Percentiles rank a stretch among this genome's conserved stretches.
Evolutionary conservation across 2,797 vertebrate genomes (phyloP).

Genomic region (Hafferia zeledoni): DNA sequence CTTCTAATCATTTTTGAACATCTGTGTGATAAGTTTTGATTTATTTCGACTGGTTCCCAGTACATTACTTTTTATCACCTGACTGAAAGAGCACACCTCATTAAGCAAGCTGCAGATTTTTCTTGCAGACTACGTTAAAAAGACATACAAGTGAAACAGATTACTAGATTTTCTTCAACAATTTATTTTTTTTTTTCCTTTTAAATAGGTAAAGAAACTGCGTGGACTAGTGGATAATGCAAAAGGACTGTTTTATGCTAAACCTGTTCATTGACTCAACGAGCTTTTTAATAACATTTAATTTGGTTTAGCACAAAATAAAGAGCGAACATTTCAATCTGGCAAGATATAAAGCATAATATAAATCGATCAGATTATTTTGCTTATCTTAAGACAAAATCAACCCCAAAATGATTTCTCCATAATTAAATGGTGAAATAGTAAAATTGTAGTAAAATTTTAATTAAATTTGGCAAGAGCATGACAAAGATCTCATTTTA

Average conservation of each 20-base stretch:
- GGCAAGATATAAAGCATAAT: not conserved
- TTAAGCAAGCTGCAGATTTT: not conserved
- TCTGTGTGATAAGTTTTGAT: conserved; percentile 5
- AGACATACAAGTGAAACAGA: not conserved
- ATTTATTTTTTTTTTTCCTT: not conserved
- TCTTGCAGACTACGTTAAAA: not conserved
- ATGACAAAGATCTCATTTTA: not conserved
- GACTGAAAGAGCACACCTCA: not conserved
- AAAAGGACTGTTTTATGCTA: not conserved
- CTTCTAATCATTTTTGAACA: conserved; percentile 14
- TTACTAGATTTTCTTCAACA: not conserved
- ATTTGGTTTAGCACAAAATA: not conserved
- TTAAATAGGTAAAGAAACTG: not conserved
- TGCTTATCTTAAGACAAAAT: not conserved
- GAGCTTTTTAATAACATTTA: not conserved
- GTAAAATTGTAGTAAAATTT: not conserved
- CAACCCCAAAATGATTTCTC: not conserved
- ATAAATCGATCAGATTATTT: not conserved
- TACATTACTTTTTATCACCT: not conserved
- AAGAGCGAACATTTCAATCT: not conserved
- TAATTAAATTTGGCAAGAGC: not conserved
- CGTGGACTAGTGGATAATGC: not conserved
- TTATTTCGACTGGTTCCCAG: not conserved
- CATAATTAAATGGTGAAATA: not conserved
- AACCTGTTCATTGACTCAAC: not conserved